Evolutionary conservation across 2,797 vertebrate species (phyloP), one percentile per base, ranked within the genome.

Genomic region (Takifugu ocellatus): DNA sequence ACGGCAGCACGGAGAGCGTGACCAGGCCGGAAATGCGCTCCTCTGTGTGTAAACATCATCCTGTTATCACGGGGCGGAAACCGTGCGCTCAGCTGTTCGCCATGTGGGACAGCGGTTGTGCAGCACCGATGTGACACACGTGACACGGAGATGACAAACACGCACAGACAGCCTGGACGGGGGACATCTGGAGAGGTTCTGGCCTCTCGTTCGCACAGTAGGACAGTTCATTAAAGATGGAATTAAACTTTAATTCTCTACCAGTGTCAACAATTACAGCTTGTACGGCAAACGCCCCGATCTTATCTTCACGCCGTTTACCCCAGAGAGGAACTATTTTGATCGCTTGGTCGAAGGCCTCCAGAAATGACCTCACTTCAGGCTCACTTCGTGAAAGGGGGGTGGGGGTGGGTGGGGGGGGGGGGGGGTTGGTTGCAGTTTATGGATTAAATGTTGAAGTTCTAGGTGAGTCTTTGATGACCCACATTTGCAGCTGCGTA

Each of bases 91-190:
- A 81, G 80, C 83, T 74, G 78, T 59, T 51, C 45, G 24, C 65
- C 65, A 76, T 66, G 76, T 70, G 79, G 63, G 57, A 57, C 62
- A 8, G 57, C 9, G 63, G 26, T 57, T 68, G 62, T 31, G 53
- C 76, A 44, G 65, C 72, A 48, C 51, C 77, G 74, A 83, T 56
- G 63, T 75, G 86, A 80, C 65, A 77, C 80, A 85, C 81, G 72
- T 84, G 80, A 82, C 87, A 84, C 74, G 3, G 57, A 56, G 68
- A 56, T 63, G 85, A 75, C 78, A 76, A 79, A 70, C 70, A 70
- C 63, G 42, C 46, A 66, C 63, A 70, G 52, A 68, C 66, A 59
- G 64, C 58, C 17, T 73, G 36, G 36, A 39, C 36, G 12, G 36
- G 27, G 36, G 36, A 39, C 36, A 39, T 39, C 36, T 39, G 36